Conservation (phyloP, 1,140 invertebrate species). For the Halotydeus destructor region DNA sequence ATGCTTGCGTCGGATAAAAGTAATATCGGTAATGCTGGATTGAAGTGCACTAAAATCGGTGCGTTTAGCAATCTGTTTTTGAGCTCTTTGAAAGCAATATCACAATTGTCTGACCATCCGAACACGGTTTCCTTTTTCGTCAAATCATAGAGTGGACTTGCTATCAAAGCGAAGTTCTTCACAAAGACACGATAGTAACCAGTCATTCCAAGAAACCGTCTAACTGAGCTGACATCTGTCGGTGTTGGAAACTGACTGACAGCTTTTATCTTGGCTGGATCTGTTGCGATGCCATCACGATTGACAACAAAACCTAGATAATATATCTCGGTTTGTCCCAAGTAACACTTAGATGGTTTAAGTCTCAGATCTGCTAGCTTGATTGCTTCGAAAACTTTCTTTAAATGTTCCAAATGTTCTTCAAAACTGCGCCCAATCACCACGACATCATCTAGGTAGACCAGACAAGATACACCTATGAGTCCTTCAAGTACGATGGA, state of each 20-base stretch:
- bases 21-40: neutral
- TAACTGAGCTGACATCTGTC: constrained; percentile 19
- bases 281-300: constrained; percentile 12
- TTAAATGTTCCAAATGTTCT: constrained; percentile 16
- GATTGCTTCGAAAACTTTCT: constrained; percentile 15
- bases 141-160: constrained; percentile 9
- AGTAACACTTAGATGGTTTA: constrained; percentile 13
- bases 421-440: constrained; percentile 15
- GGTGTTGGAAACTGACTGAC: constrained; percentile 12
- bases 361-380: constrained; percentile 13
- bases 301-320: constrained; percentile 14
- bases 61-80: neutral
- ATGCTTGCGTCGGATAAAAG: neutral
- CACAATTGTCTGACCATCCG: neutral
- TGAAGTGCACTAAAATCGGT: neutral
- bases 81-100: neutral
- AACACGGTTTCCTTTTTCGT: neutral
- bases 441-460: constrained; percentile 20
- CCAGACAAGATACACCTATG: constrained; percentile 4
- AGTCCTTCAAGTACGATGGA: constrained; percentile 11
- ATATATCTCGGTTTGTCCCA: constrained; percentile 7
- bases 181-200: constrained; percentile 13
- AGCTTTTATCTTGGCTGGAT: constrained; percentile 13
- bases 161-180: constrained; percentile 19
- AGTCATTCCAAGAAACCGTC: constrained; percentile 26